Evolutionary conservation across 1,140 invertebrate species (phyloP).

Genomic region (Nebria ingens): DNA sequence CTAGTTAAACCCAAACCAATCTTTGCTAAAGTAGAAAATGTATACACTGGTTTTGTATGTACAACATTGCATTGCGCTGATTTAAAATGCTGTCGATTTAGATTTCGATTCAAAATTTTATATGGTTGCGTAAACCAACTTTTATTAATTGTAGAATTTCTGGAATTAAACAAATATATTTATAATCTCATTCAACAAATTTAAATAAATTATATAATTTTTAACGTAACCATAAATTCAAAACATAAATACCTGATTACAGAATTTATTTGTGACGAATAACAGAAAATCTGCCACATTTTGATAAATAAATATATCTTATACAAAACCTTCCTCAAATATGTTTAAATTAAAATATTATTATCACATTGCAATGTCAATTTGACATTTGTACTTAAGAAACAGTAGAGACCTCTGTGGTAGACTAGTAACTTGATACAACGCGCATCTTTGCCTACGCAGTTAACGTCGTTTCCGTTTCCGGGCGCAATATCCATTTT

Average conservation of each 20-base stretch:
- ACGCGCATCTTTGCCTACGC: too few relatives aligned
- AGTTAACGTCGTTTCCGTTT: too few relatives aligned
- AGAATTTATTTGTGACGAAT: not conserved
- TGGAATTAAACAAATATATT: not conserved
- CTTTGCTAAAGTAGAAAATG: conserved; percentile 17
- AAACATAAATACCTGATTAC: conserved; percentile 11
- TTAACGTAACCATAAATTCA: not conserved
- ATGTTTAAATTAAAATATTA: not conserved
- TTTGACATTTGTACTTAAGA: not conserved
- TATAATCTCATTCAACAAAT: not conserved
- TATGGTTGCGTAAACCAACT: not conserved
- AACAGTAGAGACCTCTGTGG: not conserved
- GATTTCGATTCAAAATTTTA: not conserved
- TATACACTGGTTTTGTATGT: not conserved
- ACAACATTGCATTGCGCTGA: not conserved
- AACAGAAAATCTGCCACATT: conserved; percentile 13
- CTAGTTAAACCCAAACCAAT: conserved; percentile 20
- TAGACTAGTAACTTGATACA: too few relatives aligned
- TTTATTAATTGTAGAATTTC: not conserved
- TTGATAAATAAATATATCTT: conserved; percentile 11
- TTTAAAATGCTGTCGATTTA: conserved; percentile 5
- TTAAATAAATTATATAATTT: conserved; percentile 13
- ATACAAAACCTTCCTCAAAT: conserved; percentile 2
- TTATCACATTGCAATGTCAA: not conserved
- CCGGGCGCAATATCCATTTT: too few relatives aligned